Evolutionary conservation across 2,888 invertebrate genomes (phyloP), one percentile per base, ranked within the genome.

Genomic region (Conistra vaccinii): DNA sequence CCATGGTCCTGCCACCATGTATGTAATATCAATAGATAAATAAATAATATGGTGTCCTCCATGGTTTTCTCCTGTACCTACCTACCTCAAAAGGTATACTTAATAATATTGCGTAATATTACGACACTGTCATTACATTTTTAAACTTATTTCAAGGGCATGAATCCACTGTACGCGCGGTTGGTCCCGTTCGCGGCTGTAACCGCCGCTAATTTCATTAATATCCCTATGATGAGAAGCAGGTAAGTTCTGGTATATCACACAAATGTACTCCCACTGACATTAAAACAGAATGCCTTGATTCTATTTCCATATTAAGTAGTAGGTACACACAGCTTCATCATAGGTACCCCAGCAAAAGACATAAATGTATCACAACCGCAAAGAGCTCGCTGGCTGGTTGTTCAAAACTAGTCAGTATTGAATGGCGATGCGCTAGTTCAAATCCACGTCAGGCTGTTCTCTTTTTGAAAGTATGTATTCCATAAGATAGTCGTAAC

Each of bases 191-290:
- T 99, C 92, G 98, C 98, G 48, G 99, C 99, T 0, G 99, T 99
- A 0, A 98, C 99, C 67, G 98, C 99, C 57, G 99, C 99, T 66
- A 99, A 99, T 96, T 99, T 99, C 92, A 98, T 99, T 91, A 99
- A 99, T 96, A 99, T 99, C 90, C 99, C 99, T 17, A 97, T 99
- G 97, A 99, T 99, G 99, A 97, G 99, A 92, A 98, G 98, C 94
- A 97, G 97, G 98, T 98, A 94, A 97, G 97, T 94, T 48, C 39
- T 23, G 53, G 14, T 3, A 48, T 77, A 69, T 39, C 29, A 32
- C 23, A 35, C 17, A 35, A 48, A n/a, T 42, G 20, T n/a, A 57
- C n/a, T 20, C 6, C 20, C 6, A 45, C 7, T 53, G 51, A 75
- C 32, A 20, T 60, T 51, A 48, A 51, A 48, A 32, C 7, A 26